phyloP scores from a whole-genome alignment of 2,113 vertebrate genomes.

The Columbina picui region DNA sequence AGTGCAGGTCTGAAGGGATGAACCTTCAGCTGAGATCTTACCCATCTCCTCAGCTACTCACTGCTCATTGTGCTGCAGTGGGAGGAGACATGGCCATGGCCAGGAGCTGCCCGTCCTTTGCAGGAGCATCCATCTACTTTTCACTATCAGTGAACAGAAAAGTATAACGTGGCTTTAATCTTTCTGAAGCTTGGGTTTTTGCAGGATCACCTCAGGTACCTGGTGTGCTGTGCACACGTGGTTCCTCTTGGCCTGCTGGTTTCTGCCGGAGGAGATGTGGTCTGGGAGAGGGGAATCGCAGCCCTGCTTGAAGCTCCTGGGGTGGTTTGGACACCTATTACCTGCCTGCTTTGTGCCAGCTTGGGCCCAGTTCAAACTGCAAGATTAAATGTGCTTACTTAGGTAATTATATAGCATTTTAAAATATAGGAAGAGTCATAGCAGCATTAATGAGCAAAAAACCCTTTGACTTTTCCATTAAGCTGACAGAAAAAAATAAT shows the following conservation, averaged over 20 bases:
- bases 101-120: neutral
- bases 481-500: neutral
- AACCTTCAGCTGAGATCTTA: accelerated
- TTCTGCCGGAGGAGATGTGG: neutral
- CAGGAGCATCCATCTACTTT: accelerated
- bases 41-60: accelerated
- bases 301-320: accelerated
- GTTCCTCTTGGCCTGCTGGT: neutral
- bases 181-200: accelerated
- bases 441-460: neutral
- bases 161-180: accelerated
- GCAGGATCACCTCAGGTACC: accelerated
- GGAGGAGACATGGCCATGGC: neutral
- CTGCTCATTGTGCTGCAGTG: accelerated
- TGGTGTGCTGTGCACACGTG: accelerated
- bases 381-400: neutral
- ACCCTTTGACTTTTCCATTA: neutral
- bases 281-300: neutral
- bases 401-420: neutral
- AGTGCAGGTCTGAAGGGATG: accelerated
- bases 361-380: neutral
- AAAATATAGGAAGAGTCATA: neutral
- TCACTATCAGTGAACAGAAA: accelerated
- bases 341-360: neutral
- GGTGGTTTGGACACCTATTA: accelerated